Base-by-base conservation (phyloP, 2,888 invertebrate species). In the Melanotus villosus region DNA sequence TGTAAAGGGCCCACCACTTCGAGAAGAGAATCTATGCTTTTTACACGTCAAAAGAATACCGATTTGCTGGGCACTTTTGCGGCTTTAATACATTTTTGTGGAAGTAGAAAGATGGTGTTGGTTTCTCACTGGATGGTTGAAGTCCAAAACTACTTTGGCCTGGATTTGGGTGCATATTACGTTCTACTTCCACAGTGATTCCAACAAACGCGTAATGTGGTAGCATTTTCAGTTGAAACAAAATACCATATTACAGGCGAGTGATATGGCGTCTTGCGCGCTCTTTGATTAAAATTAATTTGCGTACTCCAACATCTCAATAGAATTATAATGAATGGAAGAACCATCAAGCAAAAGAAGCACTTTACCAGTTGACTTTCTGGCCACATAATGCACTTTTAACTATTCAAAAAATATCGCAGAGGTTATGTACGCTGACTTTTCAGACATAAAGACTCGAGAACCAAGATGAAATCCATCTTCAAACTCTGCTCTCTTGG, bases 351-450 rank as follows among this genome's bases (percentile, higher is more conserved):
- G 26, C 43, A 71, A 50, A 5, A 73, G 60, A 9, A 73, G 12
- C 16, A 65, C 43, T 47, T 59, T 59, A 19, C 70, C 72, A 58
- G 58, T n/a, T n/a, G n/a, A n/a, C 64, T 72, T 72, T 38, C 68
- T 32, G 36, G 70, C 68, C 1, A 54, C 19, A 41, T 52, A 63
- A 2, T 63, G 52, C 1, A 3, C 6, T 19, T 75, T 65, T 7
- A n/a, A n/a, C n/a, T 78, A 78, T 10, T 70, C 58, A 6, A 73
- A 57, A 68, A 79, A 78, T 19, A 77, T 38, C 16, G 73, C 70
- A n/a, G 65, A 68, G 54, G 71, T 78, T 7, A 77, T 70, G 60
- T 73, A 79, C n/a, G 74, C 73, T 10, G 79, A 78, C 59, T 79
- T 79, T 56, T 78, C 72, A 9, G 75, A 72, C 72, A 79, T 73